Evolutionary conservation across 2,113 vertebrate species (phyloP).

Genomic region (Etheostoma spectabile): DNA sequence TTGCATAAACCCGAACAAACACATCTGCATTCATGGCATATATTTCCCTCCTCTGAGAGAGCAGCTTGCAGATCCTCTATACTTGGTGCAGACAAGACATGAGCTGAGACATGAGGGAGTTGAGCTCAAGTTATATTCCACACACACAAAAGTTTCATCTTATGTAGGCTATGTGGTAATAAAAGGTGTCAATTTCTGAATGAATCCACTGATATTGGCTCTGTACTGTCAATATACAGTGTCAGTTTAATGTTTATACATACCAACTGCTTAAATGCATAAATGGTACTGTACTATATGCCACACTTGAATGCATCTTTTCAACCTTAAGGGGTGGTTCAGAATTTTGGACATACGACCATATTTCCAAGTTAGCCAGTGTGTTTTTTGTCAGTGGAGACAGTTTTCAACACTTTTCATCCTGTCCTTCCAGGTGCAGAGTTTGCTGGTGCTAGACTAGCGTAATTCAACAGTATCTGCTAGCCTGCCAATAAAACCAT

Average conservation of each 20-base stretch:
- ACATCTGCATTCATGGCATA: slow-evolving; percentile 2
- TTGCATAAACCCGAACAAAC: slow-evolving; percentile 16
- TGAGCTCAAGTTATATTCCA: neutral
- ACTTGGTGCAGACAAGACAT: slow-evolving; percentile 7
- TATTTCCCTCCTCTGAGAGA: slow-evolving; percentile 3
- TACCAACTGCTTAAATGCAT: neutral
- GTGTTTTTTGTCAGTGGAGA: too few species aligned
- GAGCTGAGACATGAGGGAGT: neutral
- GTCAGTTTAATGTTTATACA: neutral
- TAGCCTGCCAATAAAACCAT: too few species aligned
- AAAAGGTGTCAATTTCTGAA: neutral
- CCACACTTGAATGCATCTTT: neutral
- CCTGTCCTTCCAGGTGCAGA: too few species aligned
- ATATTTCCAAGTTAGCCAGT: too few species aligned
- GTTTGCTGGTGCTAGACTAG: too few species aligned
- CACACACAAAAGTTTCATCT: neutral
- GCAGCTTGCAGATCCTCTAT: neutral
- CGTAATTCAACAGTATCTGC: too few species aligned
- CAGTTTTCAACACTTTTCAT: too few species aligned
- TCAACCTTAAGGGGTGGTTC: neutral
- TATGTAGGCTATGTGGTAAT: neutral
- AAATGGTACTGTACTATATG: neutral
- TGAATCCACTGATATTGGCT: neutral
- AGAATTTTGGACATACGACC: too few species aligned
- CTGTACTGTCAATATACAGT: neutral